Percentiles rank a stretch among this genome's conserved stretches.
These are phyloP conservation scores for Sycophila texana DNA, from an alignment of 2,888 invertebrate species.

Conservation along the genomic window DNA sequence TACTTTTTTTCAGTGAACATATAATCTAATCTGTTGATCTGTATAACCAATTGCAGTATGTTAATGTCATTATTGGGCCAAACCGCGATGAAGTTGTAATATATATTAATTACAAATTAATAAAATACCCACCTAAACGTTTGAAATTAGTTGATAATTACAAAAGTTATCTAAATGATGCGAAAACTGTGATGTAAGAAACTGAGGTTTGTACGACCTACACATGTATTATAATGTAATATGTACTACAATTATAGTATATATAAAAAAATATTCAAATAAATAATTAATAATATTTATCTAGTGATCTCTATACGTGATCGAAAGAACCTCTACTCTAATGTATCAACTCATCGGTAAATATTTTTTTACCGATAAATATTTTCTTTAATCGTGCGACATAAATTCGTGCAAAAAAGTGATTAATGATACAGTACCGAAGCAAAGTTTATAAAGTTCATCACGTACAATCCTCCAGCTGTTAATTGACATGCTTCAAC, in stretches of 20 bases:
- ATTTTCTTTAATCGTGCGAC: too few relatives aligned
- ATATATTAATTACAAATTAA: too few relatives aligned
- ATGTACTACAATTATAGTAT: not conserved
- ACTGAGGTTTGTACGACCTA: not conserved
- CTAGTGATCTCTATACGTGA: not conserved
- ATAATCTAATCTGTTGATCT: not conserved
- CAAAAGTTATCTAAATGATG: not conserved
- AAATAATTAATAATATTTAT: not conserved
- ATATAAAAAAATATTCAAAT: not conserved
- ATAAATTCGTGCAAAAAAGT: not conserved
- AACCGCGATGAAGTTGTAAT: not conserved
- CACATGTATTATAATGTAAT: not conserved
- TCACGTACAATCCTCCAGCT: conserved; percentile 13
- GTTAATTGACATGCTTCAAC: not conserved
- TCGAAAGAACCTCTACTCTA: not conserved
- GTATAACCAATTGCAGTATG: not conserved
- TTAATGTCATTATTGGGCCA: too few relatives aligned
- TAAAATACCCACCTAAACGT: not conserved
- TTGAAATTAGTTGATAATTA: not conserved
- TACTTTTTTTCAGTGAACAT: not conserved
- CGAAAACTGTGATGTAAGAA: conserved; percentile 1
- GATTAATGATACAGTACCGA: not conserved
- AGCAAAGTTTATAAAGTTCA: conserved; percentile 12
- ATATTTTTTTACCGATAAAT: too few relatives aligned
- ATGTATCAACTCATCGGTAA: too few relatives aligned